Percentiles rank a stretch among this genome's conserved stretches.
Evolutionary conservation across 2,888 invertebrate species (phyloP).

Genomic region (Torymus texanus): DNA sequence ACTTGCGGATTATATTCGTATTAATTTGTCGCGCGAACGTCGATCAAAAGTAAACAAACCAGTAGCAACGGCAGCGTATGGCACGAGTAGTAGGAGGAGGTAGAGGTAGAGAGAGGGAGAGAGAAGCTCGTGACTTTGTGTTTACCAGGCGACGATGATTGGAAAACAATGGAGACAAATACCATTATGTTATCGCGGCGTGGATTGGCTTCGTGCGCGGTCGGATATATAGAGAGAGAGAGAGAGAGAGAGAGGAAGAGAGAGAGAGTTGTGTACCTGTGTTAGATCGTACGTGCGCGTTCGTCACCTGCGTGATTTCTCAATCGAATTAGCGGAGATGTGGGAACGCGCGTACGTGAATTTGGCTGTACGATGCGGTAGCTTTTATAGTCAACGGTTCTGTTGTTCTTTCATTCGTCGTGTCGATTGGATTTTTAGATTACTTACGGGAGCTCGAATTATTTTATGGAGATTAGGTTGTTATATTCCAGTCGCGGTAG

Average conservation of each 20-base stretch:
- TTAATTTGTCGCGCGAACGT: constrained; percentile 19
- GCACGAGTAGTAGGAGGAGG: too few relatives aligned
- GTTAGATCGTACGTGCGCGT: too few relatives aligned
- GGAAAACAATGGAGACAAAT: constrained; percentile 40
- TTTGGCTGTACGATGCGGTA: background rate
- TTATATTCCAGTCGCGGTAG: too few relatives aligned
- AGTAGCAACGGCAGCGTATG: too few relatives aligned
- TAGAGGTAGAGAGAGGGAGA: background rate
- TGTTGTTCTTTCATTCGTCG: too few relatives aligned
- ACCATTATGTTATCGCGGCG: constrained; percentile 40
- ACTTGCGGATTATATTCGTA: constrained; percentile 26
- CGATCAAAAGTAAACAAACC: constrained; percentile 45
- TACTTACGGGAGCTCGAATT: too few relatives aligned
- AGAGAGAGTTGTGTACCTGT: too few relatives aligned
- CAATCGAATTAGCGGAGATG: constrained; percentile 4
- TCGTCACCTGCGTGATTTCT: constrained; percentile 25
- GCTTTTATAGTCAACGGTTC: too few relatives aligned
- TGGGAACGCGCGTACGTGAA: background rate
- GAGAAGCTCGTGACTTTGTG: background rate
- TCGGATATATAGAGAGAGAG: too few relatives aligned
- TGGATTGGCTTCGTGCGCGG: constrained; percentile 6
- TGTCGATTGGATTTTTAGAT: too few relatives aligned
- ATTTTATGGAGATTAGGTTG: too few relatives aligned
- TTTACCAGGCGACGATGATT: constrained; percentile 41
- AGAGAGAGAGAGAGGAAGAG: too few relatives aligned